Percentiles rank a stretch among this genome's conserved stretches.
Evolutionary conservation across 2,888 invertebrate genomes (phyloP).

Genomic region (Cephus nigrinus): DNA sequence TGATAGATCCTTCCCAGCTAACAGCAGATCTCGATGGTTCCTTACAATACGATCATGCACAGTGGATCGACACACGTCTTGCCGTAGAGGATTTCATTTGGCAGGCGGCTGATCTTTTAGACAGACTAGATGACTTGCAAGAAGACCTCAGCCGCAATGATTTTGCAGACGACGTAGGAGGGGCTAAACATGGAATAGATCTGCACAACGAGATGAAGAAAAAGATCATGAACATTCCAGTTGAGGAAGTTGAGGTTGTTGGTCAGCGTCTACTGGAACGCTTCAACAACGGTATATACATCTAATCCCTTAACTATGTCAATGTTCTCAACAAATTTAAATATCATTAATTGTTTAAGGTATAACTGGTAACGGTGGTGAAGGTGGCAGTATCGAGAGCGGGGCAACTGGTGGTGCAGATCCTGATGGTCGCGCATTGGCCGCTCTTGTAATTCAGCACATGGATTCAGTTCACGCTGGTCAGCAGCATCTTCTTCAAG

Average conservation of each 20-base stretch:
- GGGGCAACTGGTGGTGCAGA: slow-evolving; percentile 80
- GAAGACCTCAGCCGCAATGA: slow-evolving; percentile 93
- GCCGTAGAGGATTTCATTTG: slow-evolving; percentile 96
- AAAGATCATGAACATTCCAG: slow-evolving; percentile 91
- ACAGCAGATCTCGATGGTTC: slow-evolving; percentile 95
- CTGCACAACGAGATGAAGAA: slow-evolving; percentile 94
- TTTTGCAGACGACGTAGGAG: slow-evolving; percentile 93
- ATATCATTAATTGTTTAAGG: slow-evolving; percentile 29
- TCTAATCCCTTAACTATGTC: background rate
- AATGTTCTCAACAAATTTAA: background rate
- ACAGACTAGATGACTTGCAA: slow-evolving; percentile 91
- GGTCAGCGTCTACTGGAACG: slow-evolving; percentile 80
- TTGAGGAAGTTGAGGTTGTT: slow-evolving; percentile 92
- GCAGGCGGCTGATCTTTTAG: slow-evolving; percentile 94
- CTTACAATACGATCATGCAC: slow-evolving; percentile 93
- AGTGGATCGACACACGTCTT: slow-evolving; percentile 95
- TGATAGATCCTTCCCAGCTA: slow-evolving; percentile 92
- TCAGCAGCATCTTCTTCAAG: slow-evolving; percentile 89
- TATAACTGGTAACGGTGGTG: slow-evolving; percentile 65
- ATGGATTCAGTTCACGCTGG: slow-evolving; percentile 88
- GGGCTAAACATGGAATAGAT: slow-evolving; percentile 92
- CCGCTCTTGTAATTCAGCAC: slow-evolving; percentile 81
- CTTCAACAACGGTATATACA: slow-evolving; percentile 60
- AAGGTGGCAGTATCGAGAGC: slow-evolving; percentile 75
- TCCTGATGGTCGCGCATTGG: slow-evolving; percentile 73